Evolutionary conservation across 2,888 invertebrate species (phyloP).

Genomic region (Leptarthrus brevirostris): DNA sequence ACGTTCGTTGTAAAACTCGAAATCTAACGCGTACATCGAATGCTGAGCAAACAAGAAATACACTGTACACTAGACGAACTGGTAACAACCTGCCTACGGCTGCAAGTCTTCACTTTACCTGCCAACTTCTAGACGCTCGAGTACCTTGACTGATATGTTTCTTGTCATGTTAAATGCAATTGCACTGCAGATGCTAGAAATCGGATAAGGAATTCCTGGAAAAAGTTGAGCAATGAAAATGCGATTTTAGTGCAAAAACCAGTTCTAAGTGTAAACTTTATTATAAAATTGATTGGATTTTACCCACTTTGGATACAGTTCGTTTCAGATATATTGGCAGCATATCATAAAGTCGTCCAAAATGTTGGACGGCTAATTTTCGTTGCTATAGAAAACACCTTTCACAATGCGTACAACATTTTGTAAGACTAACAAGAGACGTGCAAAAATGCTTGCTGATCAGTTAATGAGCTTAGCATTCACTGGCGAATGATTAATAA

Average conservation of each 20-base stretch:
- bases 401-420: no score
- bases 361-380: background rate
- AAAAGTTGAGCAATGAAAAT: constrained; percentile 26
- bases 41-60: background rate
- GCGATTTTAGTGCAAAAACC: constrained; percentile 19
- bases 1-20: background rate
- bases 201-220: constrained; percentile 35
- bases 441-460: no score
- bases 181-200: constrained; percentile 1
- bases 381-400: no score
- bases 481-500: no score
- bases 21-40: constrained; percentile 3
- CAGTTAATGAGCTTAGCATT: no score
- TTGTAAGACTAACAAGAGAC: no score
- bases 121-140: constrained; percentile 4
- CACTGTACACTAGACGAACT: constrained; percentile 17
- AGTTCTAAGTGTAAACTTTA: constrained; percentile 39
- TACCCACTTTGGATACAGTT: background rate
- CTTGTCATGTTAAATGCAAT: constrained; percentile 29
- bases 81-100: background rate
- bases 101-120: background rate
- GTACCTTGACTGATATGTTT: constrained; percentile 41
- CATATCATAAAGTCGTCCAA: constrained; percentile 13
- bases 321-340: background rate
- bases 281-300: constrained; percentile 35